A percentile compares a stretch with the other conserved stretches of the same genome.
Evolutionary conservation across 2,797 vertebrate genomes (phyloP).

Genomic region (Sebastolobus alascanus): DNA sequence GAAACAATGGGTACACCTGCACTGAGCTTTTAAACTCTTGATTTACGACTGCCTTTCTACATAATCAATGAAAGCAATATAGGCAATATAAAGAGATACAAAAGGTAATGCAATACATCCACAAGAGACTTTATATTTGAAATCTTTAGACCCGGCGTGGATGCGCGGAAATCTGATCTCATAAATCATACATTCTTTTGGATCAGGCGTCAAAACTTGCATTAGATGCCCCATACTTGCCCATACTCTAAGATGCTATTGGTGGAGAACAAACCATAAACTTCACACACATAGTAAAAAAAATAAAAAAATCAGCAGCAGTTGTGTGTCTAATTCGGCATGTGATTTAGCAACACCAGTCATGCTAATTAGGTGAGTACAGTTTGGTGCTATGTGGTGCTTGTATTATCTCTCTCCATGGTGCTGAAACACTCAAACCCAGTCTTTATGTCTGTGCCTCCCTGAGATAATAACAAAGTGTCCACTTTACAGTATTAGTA

Average conservation of each 20-base stretch:
- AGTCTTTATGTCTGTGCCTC: constrained; percentile 24
- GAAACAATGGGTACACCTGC: not conserved
- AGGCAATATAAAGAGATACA: not conserved
- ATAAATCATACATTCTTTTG: not conserved
- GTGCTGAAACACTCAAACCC: constrained; percentile 36
- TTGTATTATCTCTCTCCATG: constrained; percentile 31
- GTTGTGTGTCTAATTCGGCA: not conserved
- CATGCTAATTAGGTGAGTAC: constrained; percentile 19
- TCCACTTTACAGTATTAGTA: constrained; percentile 30
- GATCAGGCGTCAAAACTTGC: not conserved
- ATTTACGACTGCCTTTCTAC: not conserved
- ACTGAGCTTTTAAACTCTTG: not conserved
- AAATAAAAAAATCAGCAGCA: not conserved
- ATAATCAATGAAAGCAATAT: not conserved
- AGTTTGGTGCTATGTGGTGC: not conserved
- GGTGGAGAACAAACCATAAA: not conserved
- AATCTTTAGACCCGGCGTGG: not conserved
- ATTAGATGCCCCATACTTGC: not conserved
- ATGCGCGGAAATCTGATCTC: not conserved
- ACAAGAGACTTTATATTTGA: not conserved
- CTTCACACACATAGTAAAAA: too few relatives aligned
- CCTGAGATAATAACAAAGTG: not conserved
- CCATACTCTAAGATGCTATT: not conserved
- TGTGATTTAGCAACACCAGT: constrained; percentile 7
- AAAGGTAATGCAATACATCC: not conserved